Evolutionary conservation across 2,113 vertebrate genomes (phyloP), one percentile per base, ranked within the genome.

Genomic region (Gila orcuttii): DNA sequence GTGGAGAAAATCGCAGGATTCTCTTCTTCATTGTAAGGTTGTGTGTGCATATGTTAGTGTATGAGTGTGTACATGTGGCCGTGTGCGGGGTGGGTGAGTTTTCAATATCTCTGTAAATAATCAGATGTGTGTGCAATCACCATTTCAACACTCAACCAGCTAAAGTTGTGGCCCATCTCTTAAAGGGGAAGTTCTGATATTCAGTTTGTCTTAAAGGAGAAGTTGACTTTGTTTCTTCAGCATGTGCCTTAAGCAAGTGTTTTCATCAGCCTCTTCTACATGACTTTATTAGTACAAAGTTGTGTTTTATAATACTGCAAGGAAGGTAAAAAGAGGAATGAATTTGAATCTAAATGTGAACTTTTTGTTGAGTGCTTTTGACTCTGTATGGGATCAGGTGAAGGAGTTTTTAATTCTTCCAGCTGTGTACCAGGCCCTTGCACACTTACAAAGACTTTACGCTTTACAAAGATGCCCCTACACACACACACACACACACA

Each of bases 151-250:
- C 50, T 73, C 7, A 28, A 83, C 31, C n/a, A n/a, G 66, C 12
- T 83, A 59, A 83, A 59, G 12, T 25, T 62, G 31, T 42, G 33
- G 62, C 80, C 19, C n/a, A 28, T 83, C 23, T 73, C 50, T 83
- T 83, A 83, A 83, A 83, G 82, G 64, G 82, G 82, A 83, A 83
- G 31, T 82, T 52, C 28, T 69, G 5, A 52, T 33, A n/a, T 83
- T 83, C 82, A 39, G 82, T 73, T 83, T 73, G 68, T 59, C 50
- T 73, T 83, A 83, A 83, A 83, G 50, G 68, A 50, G 82, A 83
- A 83, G 82, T 83, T 57, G 66, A 50, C 68, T 73, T 77, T 55
- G 50, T 77, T 83, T 28, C 68, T 57, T 83, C 82, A 83, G 3
- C 31, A 25, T 4, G 47, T 3, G 25, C 68, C 68, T 83, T 83